Conservation (phyloP, 2,888 invertebrate species). For the Synanthedon andrenaeformis region DNA sequence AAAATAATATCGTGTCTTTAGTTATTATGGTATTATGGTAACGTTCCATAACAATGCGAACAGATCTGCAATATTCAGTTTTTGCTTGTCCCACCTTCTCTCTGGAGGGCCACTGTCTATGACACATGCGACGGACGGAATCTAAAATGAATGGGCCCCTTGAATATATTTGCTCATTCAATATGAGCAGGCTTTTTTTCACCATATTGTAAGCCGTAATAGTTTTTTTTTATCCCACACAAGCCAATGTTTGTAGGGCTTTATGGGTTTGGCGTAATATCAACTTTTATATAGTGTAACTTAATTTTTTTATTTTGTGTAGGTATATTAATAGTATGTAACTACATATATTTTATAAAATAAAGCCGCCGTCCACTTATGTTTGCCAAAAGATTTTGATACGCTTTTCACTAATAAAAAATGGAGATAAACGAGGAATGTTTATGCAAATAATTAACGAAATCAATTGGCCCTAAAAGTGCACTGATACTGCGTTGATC, state of each 20-base stretch:
- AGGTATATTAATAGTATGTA: too few species aligned
- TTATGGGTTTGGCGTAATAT: not conserved
- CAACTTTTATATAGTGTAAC: too few species aligned
- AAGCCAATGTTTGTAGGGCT: not conserved
- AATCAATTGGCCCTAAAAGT: too few species aligned
- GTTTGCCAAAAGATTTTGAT: too few species aligned
- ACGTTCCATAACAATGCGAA: conserved; percentile 48
- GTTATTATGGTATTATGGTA: conserved; percentile 13
- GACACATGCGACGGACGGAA: conserved; percentile 57
- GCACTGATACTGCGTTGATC: too few species aligned
- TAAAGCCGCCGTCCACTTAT: too few species aligned
- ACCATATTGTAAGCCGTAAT: conserved; percentile 33
- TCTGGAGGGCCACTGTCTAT: conserved; percentile 54
- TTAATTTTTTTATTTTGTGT: too few species aligned
- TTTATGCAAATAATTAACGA: too few species aligned
- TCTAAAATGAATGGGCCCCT: conserved; percentile 52
- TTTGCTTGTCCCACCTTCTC: conserved; percentile 42
- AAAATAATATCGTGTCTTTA: conserved; percentile 18
- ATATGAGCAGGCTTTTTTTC: conserved; percentile 59
- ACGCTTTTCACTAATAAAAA: too few species aligned
- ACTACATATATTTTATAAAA: too few species aligned
- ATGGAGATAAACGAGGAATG: too few species aligned
- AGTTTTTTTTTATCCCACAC: conserved; percentile 9
- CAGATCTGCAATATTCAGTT: conserved; percentile 69
- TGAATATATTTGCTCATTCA: conserved; percentile 60